phyloP scores from a whole-genome alignment of 2,888 invertebrate species.

The Mythimna vitellina region DNA sequence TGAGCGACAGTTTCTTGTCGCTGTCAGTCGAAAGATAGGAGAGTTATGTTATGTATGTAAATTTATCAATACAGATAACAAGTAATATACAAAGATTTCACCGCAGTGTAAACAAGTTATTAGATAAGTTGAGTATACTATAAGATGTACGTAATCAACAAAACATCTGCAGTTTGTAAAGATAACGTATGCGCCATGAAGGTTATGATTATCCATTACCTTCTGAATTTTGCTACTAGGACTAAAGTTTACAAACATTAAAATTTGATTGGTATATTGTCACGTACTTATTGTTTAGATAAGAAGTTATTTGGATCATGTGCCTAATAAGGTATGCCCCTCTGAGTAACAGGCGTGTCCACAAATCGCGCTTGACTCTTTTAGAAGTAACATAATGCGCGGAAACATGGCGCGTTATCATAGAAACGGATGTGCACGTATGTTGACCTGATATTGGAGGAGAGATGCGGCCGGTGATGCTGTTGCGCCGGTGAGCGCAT shows the following conservation, averaged over 20 bases:
- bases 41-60: conserved; percentile 84
- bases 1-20: conserved; percentile 82
- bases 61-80: conserved; percentile 89
- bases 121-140: conserved; percentile 69
- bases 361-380: conserved; percentile 13
- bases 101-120: conserved; percentile 77
- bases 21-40: conserved; percentile 82
- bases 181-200: conserved; percentile 39
- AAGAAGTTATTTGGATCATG: conserved; percentile 17
- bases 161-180: conserved; percentile 53
- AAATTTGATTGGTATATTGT: conserved; percentile 11
- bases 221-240: conserved; percentile 14
- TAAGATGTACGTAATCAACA: conserved; percentile 60
- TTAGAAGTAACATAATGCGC: conserved; percentile 11
- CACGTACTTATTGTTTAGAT: conserved; percentile 30
- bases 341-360: conserved; percentile 5
- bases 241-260: conserved; percentile 31
- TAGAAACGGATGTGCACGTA: conserved; percentile 30
- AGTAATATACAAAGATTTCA: conserved; percentile 83
- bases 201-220: conserved; percentile 5
- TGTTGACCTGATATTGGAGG: conserved; percentile 84
- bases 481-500: conserved; percentile 95
- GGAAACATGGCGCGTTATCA: conserved; percentile 40
- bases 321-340: conserved; percentile 7
- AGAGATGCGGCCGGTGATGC: conserved; percentile 87